These are phyloP conservation scores for Scotopteryx bipunctaria DNA, from an alignment of 2,888 invertebrate species.

Conservation along the genomic window DNA sequence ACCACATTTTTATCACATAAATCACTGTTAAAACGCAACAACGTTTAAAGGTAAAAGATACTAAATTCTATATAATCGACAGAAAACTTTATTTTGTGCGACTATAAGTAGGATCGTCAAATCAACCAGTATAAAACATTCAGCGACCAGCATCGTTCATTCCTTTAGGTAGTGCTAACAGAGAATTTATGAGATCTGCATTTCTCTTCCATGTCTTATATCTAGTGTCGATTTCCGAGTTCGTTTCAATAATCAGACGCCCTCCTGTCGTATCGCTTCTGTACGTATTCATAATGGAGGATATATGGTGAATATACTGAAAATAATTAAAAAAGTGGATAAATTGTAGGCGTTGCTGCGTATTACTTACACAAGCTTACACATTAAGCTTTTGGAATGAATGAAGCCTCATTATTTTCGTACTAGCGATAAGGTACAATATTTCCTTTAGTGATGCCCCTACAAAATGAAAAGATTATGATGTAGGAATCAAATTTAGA, in stretches of 20 bases:
- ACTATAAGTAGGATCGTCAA: too few species aligned
- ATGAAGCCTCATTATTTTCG: slow-evolving; percentile 19
- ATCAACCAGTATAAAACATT: too few species aligned
- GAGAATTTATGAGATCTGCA: slow-evolving; percentile 88
- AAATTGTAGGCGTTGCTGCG: background rate
- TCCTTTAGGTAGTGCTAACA: slow-evolving; percentile 89
- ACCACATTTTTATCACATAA: too few species aligned
- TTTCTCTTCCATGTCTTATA: slow-evolving; percentile 84
- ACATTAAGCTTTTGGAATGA: slow-evolving; percentile 3
- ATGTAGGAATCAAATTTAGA: slow-evolving; percentile 11
- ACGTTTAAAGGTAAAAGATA: background rate
- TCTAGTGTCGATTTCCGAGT: slow-evolving; percentile 54
- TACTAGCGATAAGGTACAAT: slow-evolving; percentile 21
- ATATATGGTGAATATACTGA: slow-evolving; percentile 58
- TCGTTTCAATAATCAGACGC: slow-evolving; percentile 47
- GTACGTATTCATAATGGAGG: slow-evolving; percentile 58
- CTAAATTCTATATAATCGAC: background rate
- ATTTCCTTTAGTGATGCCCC: slow-evolving; percentile 17
- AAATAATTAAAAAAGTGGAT: slow-evolving; percentile 28
- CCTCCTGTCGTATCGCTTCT: slow-evolving; percentile 42
- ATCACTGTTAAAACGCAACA: too few species aligned
- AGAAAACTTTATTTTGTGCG: too few species aligned
- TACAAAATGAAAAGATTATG: slow-evolving; percentile 21
- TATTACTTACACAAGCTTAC: background rate
- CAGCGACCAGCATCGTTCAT: slow-evolving; percentile 89